Conservation (phyloP, 2,888 invertebrate species). For the Chironomus tentans region DNA sequence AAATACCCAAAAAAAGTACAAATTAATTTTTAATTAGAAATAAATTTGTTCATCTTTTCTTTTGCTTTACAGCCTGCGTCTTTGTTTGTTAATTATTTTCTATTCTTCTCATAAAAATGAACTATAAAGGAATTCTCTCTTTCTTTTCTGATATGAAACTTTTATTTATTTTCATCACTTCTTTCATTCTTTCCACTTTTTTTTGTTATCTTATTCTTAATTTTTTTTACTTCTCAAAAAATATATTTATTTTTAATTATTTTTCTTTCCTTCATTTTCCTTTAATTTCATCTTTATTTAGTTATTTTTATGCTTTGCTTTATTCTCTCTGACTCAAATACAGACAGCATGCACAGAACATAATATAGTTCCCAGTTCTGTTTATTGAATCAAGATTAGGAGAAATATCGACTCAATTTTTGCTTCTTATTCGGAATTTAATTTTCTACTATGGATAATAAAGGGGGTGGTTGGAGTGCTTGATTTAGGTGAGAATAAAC, state of each 20-base stretch:
- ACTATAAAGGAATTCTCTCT: background rate
- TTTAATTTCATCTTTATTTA: background rate
- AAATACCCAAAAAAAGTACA: background rate
- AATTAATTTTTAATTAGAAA: conserved; percentile 25
- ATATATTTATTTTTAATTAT: conserved; percentile 22
- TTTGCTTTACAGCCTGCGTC: background rate
- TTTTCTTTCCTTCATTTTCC: conserved; percentile 12
- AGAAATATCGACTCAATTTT: background rate
- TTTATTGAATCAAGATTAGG: conserved; percentile 15
- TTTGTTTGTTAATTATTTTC: conserved; percentile 24
- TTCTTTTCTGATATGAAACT: conserved; percentile 2
- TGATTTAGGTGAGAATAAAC: no score
- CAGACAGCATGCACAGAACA: no score
- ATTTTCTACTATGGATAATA: background rate
- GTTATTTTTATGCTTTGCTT: background rate
- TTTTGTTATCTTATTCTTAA: background rate
- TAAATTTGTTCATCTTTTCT: conserved; percentile 19
- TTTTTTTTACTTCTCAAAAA: background rate
- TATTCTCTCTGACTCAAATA: background rate
- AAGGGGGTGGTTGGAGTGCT: no score
- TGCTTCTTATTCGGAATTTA: no score
- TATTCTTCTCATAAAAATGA: conserved; percentile 1
- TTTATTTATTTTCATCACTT: background rate
- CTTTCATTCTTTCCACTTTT: background rate
- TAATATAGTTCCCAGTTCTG: background rate